Conservation (phyloP, 2,888 invertebrate species). For the Drosophila anomalipes region DNA sequence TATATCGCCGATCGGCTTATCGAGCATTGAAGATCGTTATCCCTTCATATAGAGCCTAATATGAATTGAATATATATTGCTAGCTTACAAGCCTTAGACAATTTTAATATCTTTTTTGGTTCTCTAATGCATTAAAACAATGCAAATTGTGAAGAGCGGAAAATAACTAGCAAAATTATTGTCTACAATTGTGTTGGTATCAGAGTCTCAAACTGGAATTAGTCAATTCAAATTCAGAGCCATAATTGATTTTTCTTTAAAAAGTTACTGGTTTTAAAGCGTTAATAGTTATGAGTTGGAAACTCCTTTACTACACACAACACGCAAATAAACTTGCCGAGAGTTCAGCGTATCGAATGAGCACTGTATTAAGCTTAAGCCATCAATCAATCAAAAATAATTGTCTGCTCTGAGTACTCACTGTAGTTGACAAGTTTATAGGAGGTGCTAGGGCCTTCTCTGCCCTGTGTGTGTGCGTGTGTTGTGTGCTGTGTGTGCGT, state of each 20-base stretch:
- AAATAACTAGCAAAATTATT: background rate
- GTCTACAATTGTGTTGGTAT: background rate
- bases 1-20: background rate
- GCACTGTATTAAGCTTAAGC: background rate
- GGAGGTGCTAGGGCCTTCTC: background rate
- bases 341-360: background rate
- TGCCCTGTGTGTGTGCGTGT: background rate
- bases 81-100: background rate
- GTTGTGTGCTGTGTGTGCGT: background rate
- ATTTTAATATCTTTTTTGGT: background rate
- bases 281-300: background rate
- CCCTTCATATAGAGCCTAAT: background rate
- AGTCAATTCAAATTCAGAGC: background rate
- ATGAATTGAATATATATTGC: background rate
- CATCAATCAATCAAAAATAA: background rate
- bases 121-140: background rate
- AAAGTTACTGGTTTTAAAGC: background rate
- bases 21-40: background rate
- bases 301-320: background rate
- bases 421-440: slow-evolving; percentile 25
- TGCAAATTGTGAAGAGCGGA: background rate
- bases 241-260: background rate
- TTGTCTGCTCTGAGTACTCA: background rate
- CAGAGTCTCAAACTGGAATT: background rate
- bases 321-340: background rate